Percentiles rank a stretch among this genome's conserved stretches.
Conservation (phyloP, 1,140 invertebrate genomes). For the Leptinotarsa undecemlineata region DNA sequence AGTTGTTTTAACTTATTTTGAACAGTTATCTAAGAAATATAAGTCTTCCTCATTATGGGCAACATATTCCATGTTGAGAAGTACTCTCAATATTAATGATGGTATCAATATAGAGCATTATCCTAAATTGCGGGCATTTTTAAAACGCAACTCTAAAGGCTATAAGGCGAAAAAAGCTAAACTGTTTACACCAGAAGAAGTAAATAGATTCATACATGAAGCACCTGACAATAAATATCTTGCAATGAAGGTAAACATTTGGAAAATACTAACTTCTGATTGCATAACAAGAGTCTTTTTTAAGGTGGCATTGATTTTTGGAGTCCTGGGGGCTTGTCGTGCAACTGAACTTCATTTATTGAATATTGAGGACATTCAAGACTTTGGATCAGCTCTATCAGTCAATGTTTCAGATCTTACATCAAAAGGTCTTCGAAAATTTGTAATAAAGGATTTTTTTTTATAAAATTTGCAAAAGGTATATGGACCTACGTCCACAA, state of each 20-base stretch:
- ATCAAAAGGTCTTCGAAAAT: neutral
- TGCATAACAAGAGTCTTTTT: neutral
- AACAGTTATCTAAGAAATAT: neutral
- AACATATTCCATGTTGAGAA: neutral
- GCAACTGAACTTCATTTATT: constrained; percentile 1
- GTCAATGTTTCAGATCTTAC: neutral
- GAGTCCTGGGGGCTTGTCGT: neutral
- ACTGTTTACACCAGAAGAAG: neutral
- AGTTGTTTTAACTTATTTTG: neutral
- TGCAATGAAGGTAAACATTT: neutral
- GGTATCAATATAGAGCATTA: neutral
- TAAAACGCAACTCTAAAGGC: neutral
- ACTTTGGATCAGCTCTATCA: neutral
- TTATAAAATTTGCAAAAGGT: neutral
- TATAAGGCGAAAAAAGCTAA: neutral
- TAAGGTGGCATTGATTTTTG: neutral
- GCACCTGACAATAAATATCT: neutral
- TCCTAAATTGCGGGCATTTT: neutral
- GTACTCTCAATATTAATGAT: neutral
- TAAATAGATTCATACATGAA: neutral
- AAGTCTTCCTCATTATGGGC: neutral
- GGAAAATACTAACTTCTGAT: neutral
- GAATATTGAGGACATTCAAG: neutral
- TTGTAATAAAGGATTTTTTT: neutral
- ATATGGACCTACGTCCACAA: neutral